phyloP scores from a whole-genome alignment of 2,113 vertebrate genomes.

The Epinephelus fuscoguttatus region DNA sequence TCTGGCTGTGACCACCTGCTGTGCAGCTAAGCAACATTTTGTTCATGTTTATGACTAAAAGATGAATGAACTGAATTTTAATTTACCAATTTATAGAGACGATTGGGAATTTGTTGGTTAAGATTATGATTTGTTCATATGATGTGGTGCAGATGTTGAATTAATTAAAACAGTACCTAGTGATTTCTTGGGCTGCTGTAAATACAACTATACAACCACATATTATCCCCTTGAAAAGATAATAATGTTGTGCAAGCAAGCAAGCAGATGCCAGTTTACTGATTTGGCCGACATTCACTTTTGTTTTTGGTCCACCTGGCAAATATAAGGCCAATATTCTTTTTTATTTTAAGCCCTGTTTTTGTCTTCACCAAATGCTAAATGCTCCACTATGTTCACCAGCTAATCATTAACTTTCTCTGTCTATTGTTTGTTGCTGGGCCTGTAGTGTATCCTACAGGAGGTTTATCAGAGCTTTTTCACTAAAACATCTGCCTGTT shows the following conservation, averaged over 20 bases:
- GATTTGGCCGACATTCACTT: not conserved
- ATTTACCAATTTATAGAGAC: not conserved
- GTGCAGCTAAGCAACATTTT: conserved; percentile 2
- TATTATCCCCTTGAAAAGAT: not conserved
- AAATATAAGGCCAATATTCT: not conserved
- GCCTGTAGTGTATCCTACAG: no score
- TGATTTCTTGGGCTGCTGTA: not conserved
- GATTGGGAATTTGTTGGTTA: not conserved
- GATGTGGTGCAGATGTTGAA: not conserved
- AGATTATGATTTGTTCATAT: not conserved
- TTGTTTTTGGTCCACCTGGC: not conserved
- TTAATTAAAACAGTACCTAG: not conserved
- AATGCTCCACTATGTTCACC: no score
- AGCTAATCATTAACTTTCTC: no score
- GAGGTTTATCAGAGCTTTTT: no score
- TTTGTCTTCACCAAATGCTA: no score
- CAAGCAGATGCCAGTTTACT: not conserved
- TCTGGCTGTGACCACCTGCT: not conserved
- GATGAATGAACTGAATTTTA: not conserved
- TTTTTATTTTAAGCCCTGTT: not conserved
- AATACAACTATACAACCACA: not conserved
- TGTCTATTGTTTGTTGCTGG: no score
- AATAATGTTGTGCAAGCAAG: not conserved
- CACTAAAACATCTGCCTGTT: no score
- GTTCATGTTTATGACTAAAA: not conserved